phyloP scores from a whole-genome alignment of 2,797 vertebrate genomes.

The Gouania willdenowi region DNA sequence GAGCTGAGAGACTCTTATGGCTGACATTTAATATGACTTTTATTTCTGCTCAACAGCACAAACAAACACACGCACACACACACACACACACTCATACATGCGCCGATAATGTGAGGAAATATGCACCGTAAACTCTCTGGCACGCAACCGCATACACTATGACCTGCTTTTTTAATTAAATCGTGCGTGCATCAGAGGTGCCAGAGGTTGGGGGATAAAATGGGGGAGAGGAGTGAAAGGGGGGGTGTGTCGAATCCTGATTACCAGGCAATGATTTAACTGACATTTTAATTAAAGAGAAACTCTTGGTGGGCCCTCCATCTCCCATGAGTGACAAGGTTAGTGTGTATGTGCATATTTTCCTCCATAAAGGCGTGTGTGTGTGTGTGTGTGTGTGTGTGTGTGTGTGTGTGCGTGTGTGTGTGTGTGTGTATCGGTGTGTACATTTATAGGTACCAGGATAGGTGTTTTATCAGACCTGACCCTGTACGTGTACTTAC shows the following conservation, averaged over 20 bases:
- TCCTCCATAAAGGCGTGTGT: slow-evolving; percentile 16
- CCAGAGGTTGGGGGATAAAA: slow-evolving; percentile 38
- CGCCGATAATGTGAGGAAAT: not conserved
- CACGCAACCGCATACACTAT: slow-evolving; percentile 1
- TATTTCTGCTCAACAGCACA: slow-evolving; percentile 36
- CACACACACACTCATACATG: too few species aligned
- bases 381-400: slow-evolving; percentile 6
- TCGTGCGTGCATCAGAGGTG: slow-evolving; percentile 26
- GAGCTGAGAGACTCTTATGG: slow-evolving; percentile 51
- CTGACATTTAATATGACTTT: slow-evolving; percentile 66
- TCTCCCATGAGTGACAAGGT: slow-evolving; percentile 68
- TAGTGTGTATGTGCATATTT: slow-evolving; percentile 49
- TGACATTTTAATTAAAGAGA: slow-evolving; percentile 83
- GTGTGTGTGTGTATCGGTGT: slow-evolving; percentile 7
- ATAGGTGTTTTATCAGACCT: not conserved
- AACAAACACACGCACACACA: slow-evolving; percentile 5
- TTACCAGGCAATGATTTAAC: slow-evolving; percentile 80
- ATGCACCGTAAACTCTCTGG: not conserved
- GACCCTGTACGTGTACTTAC: slow-evolving; percentile 75
- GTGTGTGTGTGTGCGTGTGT: slow-evolving; percentile 37
- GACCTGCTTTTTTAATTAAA: slow-evolving; percentile 47
- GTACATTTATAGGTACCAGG: slow-evolving; percentile 9
- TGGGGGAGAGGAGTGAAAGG: slow-evolving; percentile 27
- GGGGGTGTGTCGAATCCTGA: slow-evolving; percentile 68
- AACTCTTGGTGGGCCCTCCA: slow-evolving; percentile 68